Percentiles rank a stretch among this genome's conserved stretches.
Evolutionary conservation across 1,140 invertebrate species (phyloP).

Genomic region (Trachelipus rathkii): DNA sequence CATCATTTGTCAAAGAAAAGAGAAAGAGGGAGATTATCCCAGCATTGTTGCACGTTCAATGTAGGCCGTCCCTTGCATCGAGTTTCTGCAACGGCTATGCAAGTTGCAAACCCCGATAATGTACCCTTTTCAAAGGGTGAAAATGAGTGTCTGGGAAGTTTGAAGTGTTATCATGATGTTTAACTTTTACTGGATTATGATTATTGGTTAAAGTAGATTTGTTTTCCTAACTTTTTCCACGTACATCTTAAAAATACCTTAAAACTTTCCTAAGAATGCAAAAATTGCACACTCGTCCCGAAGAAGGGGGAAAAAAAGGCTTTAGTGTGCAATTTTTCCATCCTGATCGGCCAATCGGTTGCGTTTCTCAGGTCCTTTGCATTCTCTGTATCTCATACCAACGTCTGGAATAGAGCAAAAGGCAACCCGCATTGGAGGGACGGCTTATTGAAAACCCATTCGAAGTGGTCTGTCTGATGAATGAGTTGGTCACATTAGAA

Average conservation of each 20-base stretch:
- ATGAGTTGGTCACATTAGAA: constrained; percentile 12
- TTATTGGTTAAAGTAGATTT: no score
- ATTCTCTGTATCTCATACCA: background rate
- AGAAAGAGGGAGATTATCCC: background rate
- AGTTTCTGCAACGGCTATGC: constrained; percentile 8
- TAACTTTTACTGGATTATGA: no score
- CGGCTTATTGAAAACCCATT: background rate
- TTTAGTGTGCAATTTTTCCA: background rate
- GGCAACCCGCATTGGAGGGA: constrained; percentile 7
- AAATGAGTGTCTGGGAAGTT: no score
- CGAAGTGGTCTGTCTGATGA: constrained; percentile 5
- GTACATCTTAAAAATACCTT: no score
- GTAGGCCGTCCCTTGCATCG: constrained; percentile 9
- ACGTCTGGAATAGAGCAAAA: background rate
- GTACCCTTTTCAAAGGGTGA: background rate
- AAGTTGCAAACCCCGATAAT: background rate
- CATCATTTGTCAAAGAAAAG: background rate
- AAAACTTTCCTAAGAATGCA: background rate
- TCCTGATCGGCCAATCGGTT: background rate
- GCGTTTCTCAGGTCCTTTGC: background rate
- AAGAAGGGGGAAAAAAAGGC: background rate
- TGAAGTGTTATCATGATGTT: no score
- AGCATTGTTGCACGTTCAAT: constrained; percentile 6
- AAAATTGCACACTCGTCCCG: constrained; percentile 4
- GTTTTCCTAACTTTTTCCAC: no score